Base-by-base conservation (phyloP, 2,888 invertebrate species). In the Neelides folsomi region DNA sequence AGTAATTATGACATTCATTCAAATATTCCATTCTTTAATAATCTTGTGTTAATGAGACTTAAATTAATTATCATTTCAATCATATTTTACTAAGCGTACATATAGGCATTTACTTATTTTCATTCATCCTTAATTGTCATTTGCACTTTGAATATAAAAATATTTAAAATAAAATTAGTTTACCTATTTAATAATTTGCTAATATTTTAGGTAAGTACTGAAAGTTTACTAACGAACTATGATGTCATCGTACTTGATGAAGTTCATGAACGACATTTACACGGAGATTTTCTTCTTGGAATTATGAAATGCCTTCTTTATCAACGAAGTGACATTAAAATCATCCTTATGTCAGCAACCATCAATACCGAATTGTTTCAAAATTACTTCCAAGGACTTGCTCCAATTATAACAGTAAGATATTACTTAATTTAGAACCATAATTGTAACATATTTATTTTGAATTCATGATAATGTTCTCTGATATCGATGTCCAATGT, bases 281-380 rank as follows among this genome's bases (percentile, higher is more conserved):
- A 90, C 71, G 94, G 94, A 1, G 94, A 94, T 68, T 90, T 94
- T 69, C 73, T 98, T 38, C 74, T 97, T 4, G 97, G 97, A 1
- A 83, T 98, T 1, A 79, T 97, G 63, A 93, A 94, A 69, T 95
- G 94, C 69, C 73, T 98, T 8, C 75, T 93, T 44, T 79, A 83
- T 64, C 85, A 84, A 66, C 75, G 87, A 46, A 68, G 64, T 16
- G 80, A 92, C 66, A 75, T 97, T 18, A 95, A 94, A 71, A 71
- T 94, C 12, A 82, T 95, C 40, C 79, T 99, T 0, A 99, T 99
- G 98, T 95, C 95, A 0, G 98, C 98, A 12, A 98, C 98, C 0
- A 97, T 98, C 52, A 98, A 99, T 72, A 83, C 97, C 20, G 79
- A 90, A 61, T 74, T 98, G n/a, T 98, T 97, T 70, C 79, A 81